Base-by-base conservation (phyloP, 2,113 vertebrate species). In the Fukomys damarensis region DNA sequence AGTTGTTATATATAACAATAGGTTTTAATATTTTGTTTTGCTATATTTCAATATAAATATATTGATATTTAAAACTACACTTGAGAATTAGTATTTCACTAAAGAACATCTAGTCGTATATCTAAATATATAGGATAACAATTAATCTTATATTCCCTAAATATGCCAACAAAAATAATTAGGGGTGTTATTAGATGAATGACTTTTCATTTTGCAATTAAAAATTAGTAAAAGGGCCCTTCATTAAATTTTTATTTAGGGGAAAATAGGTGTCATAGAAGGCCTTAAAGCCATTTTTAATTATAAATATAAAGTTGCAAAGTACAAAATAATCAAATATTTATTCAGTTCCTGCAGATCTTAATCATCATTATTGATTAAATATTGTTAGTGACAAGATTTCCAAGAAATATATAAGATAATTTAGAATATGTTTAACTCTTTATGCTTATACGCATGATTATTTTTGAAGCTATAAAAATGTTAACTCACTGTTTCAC, bases 251-350 rank as follows among this genome's bases (percentile, higher is more conserved):
- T 96, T 94, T 83, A 91, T 94, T 95, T 97, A 88, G 16, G 74
- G 28, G 26, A 52, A 85, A 93, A 85, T 13, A 3, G 7, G 38
- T 91, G 24, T 92, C 43, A 81, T 83, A 54, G 94, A 95, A 96
- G 35, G 89, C 91, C 24, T 85, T 87, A 58, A 84, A 68, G 79
- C 35, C 38, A 58, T 84, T 92, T 28, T 38, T 96, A 96, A 94
- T 94, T 96, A 97, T 92, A 89, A 93, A 93, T 89, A 94, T 81
- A 82, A 96, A 91, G 30, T 88, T 66, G 76, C 49, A 95, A 90
- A 94, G 32, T 76, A 84, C 81, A 52, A 65, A 81, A 91, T 83
- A 93, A 91, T 65, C 52, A 65, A 83, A 89, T 41, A 68, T 87
- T 82, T 59, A 59, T 88, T 94, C 77, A 70, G 7, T 95, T 91